Percentiles rank a stretch among this genome's conserved stretches.
phyloP scores from a whole-genome alignment of 1,140 invertebrate genomes.

The Brachionus angularis region DNA sequence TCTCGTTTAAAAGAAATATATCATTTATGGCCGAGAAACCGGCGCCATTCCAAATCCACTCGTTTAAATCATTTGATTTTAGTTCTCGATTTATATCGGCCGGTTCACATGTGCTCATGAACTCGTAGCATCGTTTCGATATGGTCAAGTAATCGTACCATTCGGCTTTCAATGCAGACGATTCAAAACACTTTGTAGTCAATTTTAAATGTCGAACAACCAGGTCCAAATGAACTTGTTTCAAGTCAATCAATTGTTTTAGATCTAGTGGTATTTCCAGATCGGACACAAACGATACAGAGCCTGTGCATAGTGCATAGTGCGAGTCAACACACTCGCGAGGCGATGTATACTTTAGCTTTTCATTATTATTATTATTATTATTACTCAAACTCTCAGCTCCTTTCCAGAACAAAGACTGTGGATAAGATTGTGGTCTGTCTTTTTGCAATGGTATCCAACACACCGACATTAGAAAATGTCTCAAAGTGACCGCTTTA shows the following conservation, averaged over 20 bases:
- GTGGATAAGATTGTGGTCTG: slow-evolving; percentile 20
- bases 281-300: slow-evolving; percentile 21
- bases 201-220: slow-evolving; percentile 29
- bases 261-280: slow-evolving; percentile 25
- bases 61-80: slow-evolving; percentile 17
- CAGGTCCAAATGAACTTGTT: slow-evolving; percentile 18
- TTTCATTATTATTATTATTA: too few relatives aligned
- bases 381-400: too few relatives aligned
- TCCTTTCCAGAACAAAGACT: slow-evolving; percentile 21
- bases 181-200: slow-evolving; percentile 13
- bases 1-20: slow-evolving; percentile 29
- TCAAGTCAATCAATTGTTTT: slow-evolving; percentile 10
- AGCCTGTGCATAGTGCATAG: slow-evolving; percentile 24
- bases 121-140: slow-evolving; percentile 34
- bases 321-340: slow-evolving; percentile 13
- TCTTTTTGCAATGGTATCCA: slow-evolving; percentile 39
- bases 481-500: slow-evolving; percentile 27
- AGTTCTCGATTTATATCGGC: slow-evolving; percentile 3
- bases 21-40: slow-evolving; percentile 8
- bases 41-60: slow-evolving; percentile 42
- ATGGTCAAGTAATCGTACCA: slow-evolving; percentile 41
- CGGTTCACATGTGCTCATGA: not conserved
- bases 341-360: slow-evolving; percentile 27
- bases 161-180: slow-evolving; percentile 20
- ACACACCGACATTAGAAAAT: slow-evolving; percentile 3